Evolutionary conservation across 1,140 invertebrate species (phyloP).

Genomic region (Chrysomallon squamiferum): DNA sequence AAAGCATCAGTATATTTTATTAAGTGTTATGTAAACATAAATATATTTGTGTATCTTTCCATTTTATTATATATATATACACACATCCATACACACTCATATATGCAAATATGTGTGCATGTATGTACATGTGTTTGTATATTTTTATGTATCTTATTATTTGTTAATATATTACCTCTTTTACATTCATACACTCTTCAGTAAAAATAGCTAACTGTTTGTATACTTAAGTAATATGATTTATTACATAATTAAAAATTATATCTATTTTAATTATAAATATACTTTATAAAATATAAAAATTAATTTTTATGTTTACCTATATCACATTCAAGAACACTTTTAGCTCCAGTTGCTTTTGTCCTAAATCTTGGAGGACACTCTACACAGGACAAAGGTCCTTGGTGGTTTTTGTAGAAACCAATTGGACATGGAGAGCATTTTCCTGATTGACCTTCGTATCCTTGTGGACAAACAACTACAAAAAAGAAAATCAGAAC

Average conservation of each 20-base stretch:
- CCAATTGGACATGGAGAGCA: constrained; percentile 91
- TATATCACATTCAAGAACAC: constrained; percentile 12
- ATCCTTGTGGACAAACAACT: constrained; percentile 18
- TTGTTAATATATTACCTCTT: no score
- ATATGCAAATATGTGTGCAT: neutral
- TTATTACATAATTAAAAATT: no score
- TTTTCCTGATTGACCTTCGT: constrained; percentile 11
- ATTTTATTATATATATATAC: constrained; percentile 1
- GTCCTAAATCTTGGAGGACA: constrained; percentile 30
- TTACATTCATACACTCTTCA: no score
- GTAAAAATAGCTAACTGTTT: no score
- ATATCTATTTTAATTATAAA: no score
- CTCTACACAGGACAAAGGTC: constrained; percentile 11
- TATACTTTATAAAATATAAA: no score
- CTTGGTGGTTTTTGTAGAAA: constrained; percentile 76
- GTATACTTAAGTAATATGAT: no score
- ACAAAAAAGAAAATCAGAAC: neutral
- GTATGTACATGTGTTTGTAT: no score
- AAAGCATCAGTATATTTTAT: constrained; percentile 1
- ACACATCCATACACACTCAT: neutral
- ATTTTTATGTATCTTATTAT: no score
- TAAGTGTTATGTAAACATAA: no score
- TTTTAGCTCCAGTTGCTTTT: constrained; percentile 8
- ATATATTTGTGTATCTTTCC: neutral
- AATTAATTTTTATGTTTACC: no score